These are phyloP conservation scores for Caenorhabditis doughertyi DNA, from an alignment of 2,888 invertebrate species.

Conservation along the genomic window DNA sequence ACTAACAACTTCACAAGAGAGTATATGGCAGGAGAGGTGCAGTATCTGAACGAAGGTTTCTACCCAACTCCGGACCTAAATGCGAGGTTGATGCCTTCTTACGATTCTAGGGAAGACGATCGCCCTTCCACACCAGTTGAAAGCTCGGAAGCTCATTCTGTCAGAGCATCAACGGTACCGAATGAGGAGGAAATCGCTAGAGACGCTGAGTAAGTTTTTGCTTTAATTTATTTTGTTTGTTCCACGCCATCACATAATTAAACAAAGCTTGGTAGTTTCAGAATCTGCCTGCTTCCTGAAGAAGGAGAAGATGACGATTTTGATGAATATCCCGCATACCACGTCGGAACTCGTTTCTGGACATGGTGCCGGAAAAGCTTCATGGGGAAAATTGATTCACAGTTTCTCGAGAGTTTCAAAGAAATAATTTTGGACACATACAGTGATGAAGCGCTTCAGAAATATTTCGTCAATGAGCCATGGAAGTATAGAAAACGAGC, in stretches of 20 bases:
- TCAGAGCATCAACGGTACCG: background rate
- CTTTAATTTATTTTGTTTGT: background rate
- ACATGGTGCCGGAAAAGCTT: slow-evolving; percentile 64
- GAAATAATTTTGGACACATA: slow-evolving; percentile 52
- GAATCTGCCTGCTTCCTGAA: slow-evolving; percentile 64
- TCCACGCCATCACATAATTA: too few species aligned
- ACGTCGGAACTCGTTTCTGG: slow-evolving; percentile 69
- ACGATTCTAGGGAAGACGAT: slow-evolving; percentile 4
- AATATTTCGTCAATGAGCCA: slow-evolving; percentile 66
- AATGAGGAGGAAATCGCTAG: slow-evolving; percentile 32
- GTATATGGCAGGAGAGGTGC: slow-evolving; percentile 59
- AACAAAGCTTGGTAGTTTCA: slow-evolving; percentile 19
- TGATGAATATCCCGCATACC: slow-evolving; percentile 60
- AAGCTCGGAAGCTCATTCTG: slow-evolving; percentile 6
- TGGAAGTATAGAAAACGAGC: slow-evolving; percentile 64
- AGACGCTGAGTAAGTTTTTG: slow-evolving; percentile 29
- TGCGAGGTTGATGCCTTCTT: slow-evolving; percentile 43
- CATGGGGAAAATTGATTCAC: slow-evolving; percentile 57
- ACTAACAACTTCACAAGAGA: slow-evolving; percentile 41
- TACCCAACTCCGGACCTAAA: slow-evolving; percentile 68
- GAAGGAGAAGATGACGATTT: slow-evolving; percentile 62
- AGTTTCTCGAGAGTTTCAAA: slow-evolving; percentile 63
- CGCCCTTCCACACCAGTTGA: background rate
- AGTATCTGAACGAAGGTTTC: slow-evolving; percentile 66
- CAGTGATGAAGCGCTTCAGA: slow-evolving; percentile 42